Conservation (phyloP, 2,888 invertebrate genomes). For the Drosophila setosimentum region DNA sequence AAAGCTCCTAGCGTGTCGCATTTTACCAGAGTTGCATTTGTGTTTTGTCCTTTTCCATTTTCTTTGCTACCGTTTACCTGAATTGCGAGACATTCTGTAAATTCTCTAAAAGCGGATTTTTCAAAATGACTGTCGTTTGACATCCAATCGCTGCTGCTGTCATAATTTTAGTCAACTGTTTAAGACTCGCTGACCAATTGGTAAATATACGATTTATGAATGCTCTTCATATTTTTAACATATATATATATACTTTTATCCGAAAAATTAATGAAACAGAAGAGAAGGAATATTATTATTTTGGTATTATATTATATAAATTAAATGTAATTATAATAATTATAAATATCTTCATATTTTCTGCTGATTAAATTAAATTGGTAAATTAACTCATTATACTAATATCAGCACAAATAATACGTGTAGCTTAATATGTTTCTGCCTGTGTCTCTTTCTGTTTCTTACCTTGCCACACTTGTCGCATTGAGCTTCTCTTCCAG, state of each 20-base stretch:
- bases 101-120: not conserved
- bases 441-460: not conserved
- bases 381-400: not conserved
- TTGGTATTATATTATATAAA: not conserved
- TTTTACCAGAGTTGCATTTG: constrained; percentile 25
- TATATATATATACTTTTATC: not conserved
- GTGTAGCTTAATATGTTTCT: not conserved
- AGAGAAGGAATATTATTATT: not conserved
- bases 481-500: constrained; percentile 1
- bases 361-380: too few relatives aligned
- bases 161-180: not conserved
- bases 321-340: not conserved
- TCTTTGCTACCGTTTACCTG: constrained; percentile 17
- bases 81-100: constrained; percentile 3
- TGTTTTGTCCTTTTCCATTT: not conserved
- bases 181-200: not conserved
- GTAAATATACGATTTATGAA: not conserved
- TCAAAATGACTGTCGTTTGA: not conserved
- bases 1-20: constrained; percentile 18
- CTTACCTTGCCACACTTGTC: not conserved
- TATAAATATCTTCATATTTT: not conserved
- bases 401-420: not conserved
- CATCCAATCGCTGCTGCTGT: not conserved
- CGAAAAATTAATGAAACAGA: not conserved
- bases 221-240: not conserved